Evolutionary conservation across 2,113 vertebrate species (phyloP).

Genomic region (Tetraodon nigroviridis): DNA sequence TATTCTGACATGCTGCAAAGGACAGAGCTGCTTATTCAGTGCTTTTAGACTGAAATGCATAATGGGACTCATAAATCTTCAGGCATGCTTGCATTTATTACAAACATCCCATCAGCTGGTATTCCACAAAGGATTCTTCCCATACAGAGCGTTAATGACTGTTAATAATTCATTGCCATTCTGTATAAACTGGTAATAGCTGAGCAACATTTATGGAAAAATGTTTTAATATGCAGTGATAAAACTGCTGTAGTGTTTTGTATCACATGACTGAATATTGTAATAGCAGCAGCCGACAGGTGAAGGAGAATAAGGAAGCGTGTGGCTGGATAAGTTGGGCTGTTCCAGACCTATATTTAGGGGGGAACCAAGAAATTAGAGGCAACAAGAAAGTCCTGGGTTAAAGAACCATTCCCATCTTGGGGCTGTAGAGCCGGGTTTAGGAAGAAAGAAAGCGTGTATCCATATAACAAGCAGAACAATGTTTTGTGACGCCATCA

Average conservation of each 20-base stretch:
- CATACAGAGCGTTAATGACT: slow-evolving; percentile 24
- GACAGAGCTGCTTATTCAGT: slow-evolving; percentile 27
- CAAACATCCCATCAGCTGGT: slow-evolving; percentile 16
- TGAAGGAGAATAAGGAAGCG: too few species aligned
- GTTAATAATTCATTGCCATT: slow-evolving; percentile 26
- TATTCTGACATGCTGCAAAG: slow-evolving; percentile 10
- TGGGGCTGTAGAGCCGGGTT: too few species aligned
- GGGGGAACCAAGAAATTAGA: too few species aligned
- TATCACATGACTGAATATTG: too few species aligned
- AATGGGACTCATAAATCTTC: slow-evolving; percentile 23
- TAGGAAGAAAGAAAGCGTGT: too few species aligned
- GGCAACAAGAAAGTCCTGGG: too few species aligned
- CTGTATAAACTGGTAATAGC: slow-evolving; percentile 29
- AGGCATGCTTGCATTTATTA: slow-evolving; percentile 25
- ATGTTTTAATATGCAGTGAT: slow-evolving; percentile 15
- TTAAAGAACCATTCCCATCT: too few species aligned
- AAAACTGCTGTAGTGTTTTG: not conserved
- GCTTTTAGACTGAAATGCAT: not conserved
- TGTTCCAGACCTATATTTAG: too few species aligned
- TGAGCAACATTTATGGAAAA: slow-evolving; percentile 31
- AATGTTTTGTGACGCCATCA: too few species aligned
- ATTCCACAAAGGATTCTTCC: slow-evolving; percentile 15
- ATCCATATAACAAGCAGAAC: too few species aligned
- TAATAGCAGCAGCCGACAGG: too few species aligned
- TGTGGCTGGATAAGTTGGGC: too few species aligned